Evolutionary conservation across 2,797 vertebrate species (phyloP), one percentile per base, ranked within the genome.

Genomic region (Cryptoblepharus egeriae): DNA sequence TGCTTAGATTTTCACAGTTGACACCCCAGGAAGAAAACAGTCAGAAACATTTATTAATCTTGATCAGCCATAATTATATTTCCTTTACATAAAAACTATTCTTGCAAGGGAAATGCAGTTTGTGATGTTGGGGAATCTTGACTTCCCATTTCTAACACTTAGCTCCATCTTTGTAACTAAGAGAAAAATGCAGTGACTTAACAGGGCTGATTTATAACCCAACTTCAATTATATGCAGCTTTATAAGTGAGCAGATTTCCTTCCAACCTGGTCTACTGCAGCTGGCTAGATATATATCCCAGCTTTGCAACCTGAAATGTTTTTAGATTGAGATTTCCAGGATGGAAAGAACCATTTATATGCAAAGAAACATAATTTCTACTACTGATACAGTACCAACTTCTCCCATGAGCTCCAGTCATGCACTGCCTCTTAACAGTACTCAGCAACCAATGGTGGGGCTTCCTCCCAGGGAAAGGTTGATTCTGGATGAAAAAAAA

Each of bases 51-150:
- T 73, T 4, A 65, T 37, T 79, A 67, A 81, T 32, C 18, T 55
- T 83, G 69, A 63, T 74, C 73, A 71, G 11, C 64, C 39, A 39
- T 26, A 32, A 67, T 58, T 64, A 68, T 65, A 57, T 77, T 74
- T 73, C 22, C 35, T 82, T 39, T 82, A 77, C 52, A 49, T 75
- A 85, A 75, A 49, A 52, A 65, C 26, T 71, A 87, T 58, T 65
- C 2, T 55, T 75, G 85, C 68, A 71, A 67, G 81, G 79, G 1
- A n/a, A 82, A 75, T 0, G 0, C 45, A 77, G 67, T 49, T 79
- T 83, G 4, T 49, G 45, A 49, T 49, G 45, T 11, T 49, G 45
- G 45, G 45, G 45, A 49, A 49, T 49, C 45, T 49, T 49, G 45
- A 49, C 4, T 49, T 49, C 12, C 45, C 9, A 49, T 49, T 49